Percentiles rank a stretch among this genome's conserved stretches.
Conservation (phyloP, 2,888 invertebrate species). For the Coenonympha arcania region DNA sequence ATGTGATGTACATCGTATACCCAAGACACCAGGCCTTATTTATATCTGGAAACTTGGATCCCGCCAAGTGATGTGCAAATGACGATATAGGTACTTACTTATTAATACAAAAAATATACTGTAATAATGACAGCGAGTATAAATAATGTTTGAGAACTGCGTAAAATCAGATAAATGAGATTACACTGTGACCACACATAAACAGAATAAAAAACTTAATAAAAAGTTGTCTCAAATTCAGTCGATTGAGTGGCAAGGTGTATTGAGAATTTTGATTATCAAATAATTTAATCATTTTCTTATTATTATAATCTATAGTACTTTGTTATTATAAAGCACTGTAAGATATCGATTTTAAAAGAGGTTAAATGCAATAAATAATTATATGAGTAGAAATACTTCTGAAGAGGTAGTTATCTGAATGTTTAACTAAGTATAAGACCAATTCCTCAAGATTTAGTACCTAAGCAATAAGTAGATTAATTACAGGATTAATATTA, state of each 20-base stretch:
- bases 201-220: background rate
- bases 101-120: no score
- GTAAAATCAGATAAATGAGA: no score
- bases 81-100: background rate
- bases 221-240: background rate
- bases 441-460: background rate
- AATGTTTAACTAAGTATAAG: background rate
- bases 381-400: conserved; percentile 10
- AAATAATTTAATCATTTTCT: no score
- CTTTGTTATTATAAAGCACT: background rate
- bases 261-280: background rate
- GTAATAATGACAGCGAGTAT: background rate
- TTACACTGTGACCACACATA: background rate
- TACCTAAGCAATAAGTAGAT: no score
- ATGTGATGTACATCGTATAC: background rate
- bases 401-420: conserved; percentile 6
- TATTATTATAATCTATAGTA: background rate
- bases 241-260: background rate
- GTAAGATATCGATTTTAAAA: background rate
- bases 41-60: background rate
- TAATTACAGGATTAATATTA: background rate
- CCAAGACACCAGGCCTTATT: background rate
- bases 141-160: no score
- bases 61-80: background rate
- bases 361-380: background rate